Evolutionary conservation across 2,888 invertebrate species (phyloP), one percentile per base, ranked within the genome.

Genomic region (Cosmia trapezina): DNA sequence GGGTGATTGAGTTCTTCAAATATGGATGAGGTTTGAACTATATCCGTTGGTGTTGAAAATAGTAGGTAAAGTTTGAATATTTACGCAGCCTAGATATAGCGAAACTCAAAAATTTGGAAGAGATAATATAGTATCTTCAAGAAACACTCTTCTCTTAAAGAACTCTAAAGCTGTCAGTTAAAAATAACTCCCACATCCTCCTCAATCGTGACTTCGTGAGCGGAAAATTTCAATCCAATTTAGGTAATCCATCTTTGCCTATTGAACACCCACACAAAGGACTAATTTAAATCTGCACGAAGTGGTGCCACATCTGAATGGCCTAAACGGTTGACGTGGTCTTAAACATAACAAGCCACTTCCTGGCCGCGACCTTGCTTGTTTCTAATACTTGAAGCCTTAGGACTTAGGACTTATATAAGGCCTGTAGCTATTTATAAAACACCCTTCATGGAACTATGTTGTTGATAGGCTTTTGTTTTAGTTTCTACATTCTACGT

Each of bases 331-430:
- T 61, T 60, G 69, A 74, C 53, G 67, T 81, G 76, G 57, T 74
- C 83, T 70, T 67, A 64, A 37, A 72, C 47, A 54, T 86, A 88
- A 88, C 86, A 70, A 89, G 79, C 62, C 33, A 83, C 80, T 88
- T 91, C 91, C 91, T 86, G 84, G 74, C 60, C 61, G 43, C 67
- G 88, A 78, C 88, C 88, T 89, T 85, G 88, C 88, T 89, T 85
- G 88, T 70, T 64, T 69, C 76, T 77, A 63, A 60, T 49, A 73
- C 70, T 70, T 66, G 88, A 92, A 93, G 89, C 93, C 92, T 88
- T 89, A 90, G 19, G n/a, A 41, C 92, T 88, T 89, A 90, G 19
- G n/a, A 41, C 41, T 22, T 41, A 41, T 1, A 71, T 65, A 76
- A 65, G 54, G 49, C 75, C 69, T 73, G 63, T 68, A 66, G 67